phyloP scores from a whole-genome alignment of 1,140 invertebrate genomes.

The Aricia agestis region DNA sequence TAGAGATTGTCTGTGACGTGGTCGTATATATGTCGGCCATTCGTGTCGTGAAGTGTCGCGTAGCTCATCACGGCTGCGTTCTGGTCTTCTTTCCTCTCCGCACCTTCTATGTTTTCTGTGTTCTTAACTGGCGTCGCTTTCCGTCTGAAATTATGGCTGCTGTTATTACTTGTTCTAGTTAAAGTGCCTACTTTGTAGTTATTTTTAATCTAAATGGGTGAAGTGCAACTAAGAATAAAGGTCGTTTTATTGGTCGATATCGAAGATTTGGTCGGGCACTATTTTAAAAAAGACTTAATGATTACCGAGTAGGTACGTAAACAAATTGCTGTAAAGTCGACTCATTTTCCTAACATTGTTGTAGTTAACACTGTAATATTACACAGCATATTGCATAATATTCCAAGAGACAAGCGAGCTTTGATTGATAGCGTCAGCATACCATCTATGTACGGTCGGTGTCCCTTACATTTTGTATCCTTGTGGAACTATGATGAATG shows the following conservation, averaged over 20 bases:
- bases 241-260: too few relatives aligned
- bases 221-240: too few relatives aligned
- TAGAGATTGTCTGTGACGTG: conserved; percentile 86
- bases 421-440: background rate
- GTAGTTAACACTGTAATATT: background rate
- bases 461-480: background rate
- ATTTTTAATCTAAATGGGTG: too few relatives aligned
- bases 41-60: conserved; percentile 84
- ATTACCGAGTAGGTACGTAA: too few relatives aligned
- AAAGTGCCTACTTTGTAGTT: too few relatives aligned
- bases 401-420: background rate
- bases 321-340: too few relatives aligned
- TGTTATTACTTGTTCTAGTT: background rate
- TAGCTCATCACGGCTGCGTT: conserved; percentile 92
- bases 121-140: conserved; percentile 91
- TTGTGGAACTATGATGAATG: background rate
- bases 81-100: conserved; percentile 88
- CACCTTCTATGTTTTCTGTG: conserved; percentile 90
- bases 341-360: too few relatives aligned
- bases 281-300: too few relatives aligned
- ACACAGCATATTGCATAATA: background rate
- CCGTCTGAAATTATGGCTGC: conserved; percentile 50
- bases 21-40: conserved; percentile 82
- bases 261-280: too few relatives aligned
- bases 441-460: background rate